Base-by-base conservation (phyloP, 2,113 vertebrate genomes). In the Heterotilapia buettikoferi region DNA sequence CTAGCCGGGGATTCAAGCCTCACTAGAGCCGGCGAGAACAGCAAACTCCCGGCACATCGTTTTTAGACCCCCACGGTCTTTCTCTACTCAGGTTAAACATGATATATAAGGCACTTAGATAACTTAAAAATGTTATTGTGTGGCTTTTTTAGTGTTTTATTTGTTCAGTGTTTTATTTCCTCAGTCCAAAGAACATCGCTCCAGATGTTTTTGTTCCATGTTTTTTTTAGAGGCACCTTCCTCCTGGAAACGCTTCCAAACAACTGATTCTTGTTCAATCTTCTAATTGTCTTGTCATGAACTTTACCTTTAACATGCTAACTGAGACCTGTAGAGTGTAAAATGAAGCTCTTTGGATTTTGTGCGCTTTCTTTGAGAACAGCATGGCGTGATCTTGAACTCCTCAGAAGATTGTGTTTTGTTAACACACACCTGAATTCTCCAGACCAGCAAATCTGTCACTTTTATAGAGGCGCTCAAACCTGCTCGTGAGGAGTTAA, bases 11-110 rank as follows among this genome's bases (percentile, higher is more conserved):
- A 29, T 16, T 59, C 26, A 59, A 3, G 56, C 5, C 56, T 59
- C 56, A 31, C 56, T 59, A 59, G 56, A 31, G 26, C 5, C 1
- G 13, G 18, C 0, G 2, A 59, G 13, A 59, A 59, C 56, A 2
- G 26, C 3, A 5, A 0, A 59, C 14, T 16, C 56, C 13, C 0
- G 19, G 5, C 52, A 21, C n/a, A 59, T 29, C 13, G 0, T 3
- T 31, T 59, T 59, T 31, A 59, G 56, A 59, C 56, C 14, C 56
- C 56, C 16, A 26, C 26, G 16, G 26, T 59, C 56, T 59, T 59
- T 59, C 56, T 59, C 56, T 2, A 9, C 56, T 59, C 56, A 31
- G 0, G 1, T 31, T 59, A 9, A 59, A 5, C 56, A 0, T 59
- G 14, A 31, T 59, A 59, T 9, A 18, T 59, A 31, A 59, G 14